phyloP scores from a whole-genome alignment of 2,113 vertebrate species.

The Cnemophilus loriae region DNA sequence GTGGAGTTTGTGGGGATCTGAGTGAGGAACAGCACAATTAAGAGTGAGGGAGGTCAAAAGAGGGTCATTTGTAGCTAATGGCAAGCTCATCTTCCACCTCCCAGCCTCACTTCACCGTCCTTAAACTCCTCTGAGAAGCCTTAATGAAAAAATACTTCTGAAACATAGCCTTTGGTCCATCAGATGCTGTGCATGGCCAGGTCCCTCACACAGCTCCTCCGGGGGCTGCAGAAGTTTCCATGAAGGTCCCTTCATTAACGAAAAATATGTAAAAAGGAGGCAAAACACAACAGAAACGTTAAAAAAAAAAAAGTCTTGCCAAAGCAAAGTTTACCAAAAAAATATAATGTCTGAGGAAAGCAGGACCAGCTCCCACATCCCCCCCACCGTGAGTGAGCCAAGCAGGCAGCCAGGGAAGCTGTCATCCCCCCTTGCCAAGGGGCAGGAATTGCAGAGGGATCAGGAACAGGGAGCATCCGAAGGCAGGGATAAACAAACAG shows the following conservation, averaged over 20 bases:
- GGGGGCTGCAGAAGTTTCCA: not conserved
- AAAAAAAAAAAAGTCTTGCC: rapidly evolving
- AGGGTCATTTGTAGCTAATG: not conserved
- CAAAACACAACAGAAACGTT: rapidly evolving
- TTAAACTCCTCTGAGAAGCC: not conserved
- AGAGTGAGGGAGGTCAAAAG: not conserved
- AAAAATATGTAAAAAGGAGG: rapidly evolving
- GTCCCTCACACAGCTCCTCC: not conserved
- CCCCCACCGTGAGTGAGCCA: rapidly evolving
- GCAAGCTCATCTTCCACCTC: not conserved
- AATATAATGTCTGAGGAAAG: rapidly evolving
- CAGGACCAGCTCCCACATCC: not conserved
- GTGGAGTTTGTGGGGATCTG: not conserved
- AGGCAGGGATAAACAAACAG: not conserved
- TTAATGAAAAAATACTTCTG: not conserved
- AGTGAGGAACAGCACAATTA: not conserved
- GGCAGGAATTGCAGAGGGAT: not conserved
- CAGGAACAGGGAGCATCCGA: not conserved
- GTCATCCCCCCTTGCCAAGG: not conserved
- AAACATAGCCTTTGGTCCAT: rapidly evolving
- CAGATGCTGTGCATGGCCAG: not conserved
- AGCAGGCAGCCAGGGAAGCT: not conserved
- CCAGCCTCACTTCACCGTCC: not conserved
- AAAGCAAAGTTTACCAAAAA: not conserved
- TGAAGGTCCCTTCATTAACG: not conserved